Conservation (phyloP, 53 echinoderm and acorn worm genomes). For the Paracentrotus lividus region DNA sequence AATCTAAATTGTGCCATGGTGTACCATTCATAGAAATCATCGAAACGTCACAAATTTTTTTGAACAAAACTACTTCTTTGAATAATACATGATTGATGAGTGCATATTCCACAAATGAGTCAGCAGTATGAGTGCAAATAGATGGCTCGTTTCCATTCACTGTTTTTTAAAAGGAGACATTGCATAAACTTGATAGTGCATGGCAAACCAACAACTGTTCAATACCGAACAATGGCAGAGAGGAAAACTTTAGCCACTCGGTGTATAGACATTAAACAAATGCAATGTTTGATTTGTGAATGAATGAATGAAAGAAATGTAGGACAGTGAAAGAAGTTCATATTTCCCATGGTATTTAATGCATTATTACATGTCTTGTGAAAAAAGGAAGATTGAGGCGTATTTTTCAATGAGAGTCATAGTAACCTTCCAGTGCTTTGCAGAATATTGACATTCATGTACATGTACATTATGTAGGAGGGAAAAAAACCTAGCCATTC, state of each 20-base stretch:
- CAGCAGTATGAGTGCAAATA: conserved; percentile 44
- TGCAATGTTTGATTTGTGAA: not conserved
- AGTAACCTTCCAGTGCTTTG: too few relatives aligned
- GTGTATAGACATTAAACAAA: not conserved
- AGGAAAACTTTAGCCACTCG: not conserved
- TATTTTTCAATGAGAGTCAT: too few relatives aligned
- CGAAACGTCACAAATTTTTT: not conserved
- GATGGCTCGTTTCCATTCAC: not conserved
- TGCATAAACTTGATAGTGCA: conserved; percentile 6
- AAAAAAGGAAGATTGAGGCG: too few relatives aligned
- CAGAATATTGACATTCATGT: too few relatives aligned
- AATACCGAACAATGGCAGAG: not conserved
- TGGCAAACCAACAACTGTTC: not conserved
- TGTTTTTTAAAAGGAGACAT: conserved; percentile 15
- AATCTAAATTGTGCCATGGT: not conserved
- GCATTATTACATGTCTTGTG: not conserved
- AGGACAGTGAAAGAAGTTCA: not conserved
- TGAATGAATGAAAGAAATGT: not conserved
- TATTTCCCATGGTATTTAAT: not conserved
- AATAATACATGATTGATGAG: conserved; percentile 15
- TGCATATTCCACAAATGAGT: conserved; percentile 18
- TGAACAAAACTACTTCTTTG: not conserved
- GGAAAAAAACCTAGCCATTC: too few relatives aligned
- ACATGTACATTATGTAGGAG: too few relatives aligned
- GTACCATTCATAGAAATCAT: not conserved